Evolutionary conservation across 2,797 vertebrate species (phyloP).

Genomic region (Trachurus trachurus): DNA sequence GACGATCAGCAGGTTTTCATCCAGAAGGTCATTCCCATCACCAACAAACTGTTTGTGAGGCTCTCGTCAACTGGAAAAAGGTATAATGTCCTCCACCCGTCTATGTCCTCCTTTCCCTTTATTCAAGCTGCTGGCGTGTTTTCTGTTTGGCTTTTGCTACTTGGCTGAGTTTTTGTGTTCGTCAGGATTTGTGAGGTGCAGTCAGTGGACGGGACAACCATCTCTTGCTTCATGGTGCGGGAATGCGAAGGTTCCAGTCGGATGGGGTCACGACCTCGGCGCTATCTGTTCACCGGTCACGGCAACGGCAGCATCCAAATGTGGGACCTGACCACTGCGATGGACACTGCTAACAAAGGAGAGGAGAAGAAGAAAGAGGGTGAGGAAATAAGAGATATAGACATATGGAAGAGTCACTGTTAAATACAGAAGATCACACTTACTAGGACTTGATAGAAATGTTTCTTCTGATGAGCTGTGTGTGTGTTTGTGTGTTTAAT

Average conservation of each 20-base stretch:
- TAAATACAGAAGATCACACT: neutral
- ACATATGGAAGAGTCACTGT: neutral
- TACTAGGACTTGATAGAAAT: neutral
- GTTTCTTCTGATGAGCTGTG: neutral
- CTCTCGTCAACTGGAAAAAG: conserved; percentile 98
- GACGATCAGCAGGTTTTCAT: conserved; percentile 99
- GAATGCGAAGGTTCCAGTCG: conserved; percentile 98
- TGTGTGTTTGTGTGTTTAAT: conserved; percentile 15
- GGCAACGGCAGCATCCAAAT: conserved; percentile 98
- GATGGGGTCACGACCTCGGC: conserved; percentile 96
- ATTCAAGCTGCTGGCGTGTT: neutral
- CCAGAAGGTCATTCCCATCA: conserved; percentile 98
- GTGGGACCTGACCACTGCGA: conserved; percentile 99
- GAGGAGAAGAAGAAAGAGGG: conserved; percentile 88
- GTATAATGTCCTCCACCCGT: conserved; percentile 66
- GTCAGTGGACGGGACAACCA: conserved; percentile 96
- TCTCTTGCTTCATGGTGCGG: conserved; percentile 94
- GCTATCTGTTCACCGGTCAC: conserved; percentile 97
- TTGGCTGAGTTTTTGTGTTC: conserved; percentile 11
- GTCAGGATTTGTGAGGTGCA: conserved; percentile 97
- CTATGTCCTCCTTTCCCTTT: neutral
- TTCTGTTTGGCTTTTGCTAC: neutral
- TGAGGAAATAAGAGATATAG: conserved; percentile 43
- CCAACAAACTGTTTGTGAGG: conserved; percentile 96
- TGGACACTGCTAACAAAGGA: conserved; percentile 94